phyloP scores from a whole-genome alignment of 2,113 vertebrate genomes.

The Actinemys pallida region DNA sequence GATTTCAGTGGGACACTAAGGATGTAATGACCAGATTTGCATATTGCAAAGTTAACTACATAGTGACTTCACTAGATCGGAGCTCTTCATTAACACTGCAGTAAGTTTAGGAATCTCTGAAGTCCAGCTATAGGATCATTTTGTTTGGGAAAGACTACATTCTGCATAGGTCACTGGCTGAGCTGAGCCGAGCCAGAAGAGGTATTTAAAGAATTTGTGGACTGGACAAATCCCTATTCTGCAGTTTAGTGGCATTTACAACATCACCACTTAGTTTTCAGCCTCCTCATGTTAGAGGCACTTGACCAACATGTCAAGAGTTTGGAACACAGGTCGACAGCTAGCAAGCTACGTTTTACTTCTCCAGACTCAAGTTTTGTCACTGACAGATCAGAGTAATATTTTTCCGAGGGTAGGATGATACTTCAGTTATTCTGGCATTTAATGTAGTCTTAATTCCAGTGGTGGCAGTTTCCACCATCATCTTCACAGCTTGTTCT shows the following conservation, averaged over 20 bases:
- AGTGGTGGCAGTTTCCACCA: not conserved
- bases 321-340: not conserved
- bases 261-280: not conserved
- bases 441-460: not conserved
- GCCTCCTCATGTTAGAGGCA: not conserved
- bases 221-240: not conserved
- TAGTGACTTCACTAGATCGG: not conserved
- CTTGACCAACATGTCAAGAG: not conserved
- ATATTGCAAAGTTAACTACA: not conserved
- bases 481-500: not conserved
- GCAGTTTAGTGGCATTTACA: accelerated
- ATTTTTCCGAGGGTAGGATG: not conserved
- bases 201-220: not conserved
- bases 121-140: not conserved
- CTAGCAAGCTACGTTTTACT: not conserved
- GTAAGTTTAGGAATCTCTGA: not conserved
- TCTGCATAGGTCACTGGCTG: not conserved
- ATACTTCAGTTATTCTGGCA: not conserved
- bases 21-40: not conserved
- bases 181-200: not conserved
- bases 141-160: not conserved
- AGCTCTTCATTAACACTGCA: not conserved
- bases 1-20: not conserved
- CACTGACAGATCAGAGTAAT: not conserved
- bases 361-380: not conserved